phyloP scores from a whole-genome alignment of 2,888 invertebrate genomes.

The Argyresthia goedartella region DNA sequence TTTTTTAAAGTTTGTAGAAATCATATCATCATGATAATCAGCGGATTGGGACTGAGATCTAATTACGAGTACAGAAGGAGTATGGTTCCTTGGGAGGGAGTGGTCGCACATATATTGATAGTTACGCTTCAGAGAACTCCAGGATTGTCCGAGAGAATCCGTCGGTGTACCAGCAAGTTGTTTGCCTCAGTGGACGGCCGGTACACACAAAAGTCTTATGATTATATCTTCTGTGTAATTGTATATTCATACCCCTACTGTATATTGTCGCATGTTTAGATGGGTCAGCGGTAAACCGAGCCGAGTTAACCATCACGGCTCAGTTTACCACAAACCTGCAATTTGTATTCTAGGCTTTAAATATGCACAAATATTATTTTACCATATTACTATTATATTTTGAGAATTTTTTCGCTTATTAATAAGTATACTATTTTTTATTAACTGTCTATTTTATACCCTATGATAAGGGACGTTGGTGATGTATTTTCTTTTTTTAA shows the following conservation, averaged over 20 bases:
- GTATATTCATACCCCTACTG: conserved; percentile 43
- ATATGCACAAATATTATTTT: conserved; percentile 35
- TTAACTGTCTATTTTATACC: not conserved
- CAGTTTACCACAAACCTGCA: too few relatives aligned
- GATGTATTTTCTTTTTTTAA: conserved; percentile 13
- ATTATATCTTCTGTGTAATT: conserved; percentile 27
- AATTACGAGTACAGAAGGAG: too few relatives aligned
- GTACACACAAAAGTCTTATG: conserved; percentile 15
- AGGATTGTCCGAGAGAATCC: not conserved
- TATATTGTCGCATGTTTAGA: conserved; percentile 40
- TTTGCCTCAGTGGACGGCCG: not conserved
- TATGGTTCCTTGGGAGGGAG: not conserved
- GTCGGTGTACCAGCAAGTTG: not conserved
- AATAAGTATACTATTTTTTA: not conserved
- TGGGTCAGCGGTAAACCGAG: too few relatives aligned
- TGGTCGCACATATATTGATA: not conserved
- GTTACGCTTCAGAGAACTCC: not conserved
- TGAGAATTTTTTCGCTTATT: not conserved
- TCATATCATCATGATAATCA: too few relatives aligned
- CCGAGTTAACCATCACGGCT: too few relatives aligned
- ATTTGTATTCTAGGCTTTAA: conserved; percentile 34
- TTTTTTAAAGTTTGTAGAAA: too few relatives aligned
- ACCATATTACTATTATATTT: not conserved
- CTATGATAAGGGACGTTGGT: conserved; percentile 2
- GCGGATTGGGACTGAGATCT: too few relatives aligned